Evolutionary conservation across 2,113 vertebrate species (phyloP), one percentile per base, ranked within the genome.

Genomic region (Scopus umbretta): DNA sequence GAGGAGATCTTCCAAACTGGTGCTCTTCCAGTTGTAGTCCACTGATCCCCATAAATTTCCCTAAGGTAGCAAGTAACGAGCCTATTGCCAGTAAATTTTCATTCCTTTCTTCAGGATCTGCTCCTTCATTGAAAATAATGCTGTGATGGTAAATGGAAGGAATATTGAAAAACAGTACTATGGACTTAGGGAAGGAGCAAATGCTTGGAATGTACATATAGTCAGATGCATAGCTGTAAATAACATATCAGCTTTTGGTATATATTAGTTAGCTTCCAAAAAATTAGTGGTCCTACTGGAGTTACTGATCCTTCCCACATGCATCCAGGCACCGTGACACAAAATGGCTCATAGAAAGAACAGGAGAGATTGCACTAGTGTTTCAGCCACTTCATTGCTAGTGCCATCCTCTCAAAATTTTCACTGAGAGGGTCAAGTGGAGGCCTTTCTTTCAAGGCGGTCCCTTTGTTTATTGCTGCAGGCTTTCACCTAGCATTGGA

Each of bases 211-310:
- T 12, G 22, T 50, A 18, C 23, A 7, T 50, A 38, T 18, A 34
- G 16, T 75, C 43, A 63, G 34, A 43, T 50, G 4, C n/a, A 26
- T 0, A 8, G 32, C 9, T 3, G 0, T 71, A 58, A 79, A 6
- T 78, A 74, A 58, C 0, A 1, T 62, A 20, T 27, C 43, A 68
- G 30, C 21, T 63, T 80, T 53, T 88, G 42, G 32, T 58, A 12
- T 22, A 7, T 45, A 56, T 74, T 43, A 55, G 49, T 65, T 20
- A 70, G 19, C 15, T 12, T 1, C 16, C 16, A 7, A 42, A n/a
- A 80, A 56, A 53, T 58, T 7, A 25, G 8, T 45, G 17, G 11
- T 74, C 6, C 13, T 84, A 5, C 7, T 50, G 34, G 36, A 59
- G 15, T 63, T 83, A 10, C 32, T 59, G 25, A 32, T 80, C 21